These are phyloP conservation scores for Eugnorisma glareosa DNA, from an alignment of 2,888 invertebrate genomes.

Conservation along the genomic window DNA sequence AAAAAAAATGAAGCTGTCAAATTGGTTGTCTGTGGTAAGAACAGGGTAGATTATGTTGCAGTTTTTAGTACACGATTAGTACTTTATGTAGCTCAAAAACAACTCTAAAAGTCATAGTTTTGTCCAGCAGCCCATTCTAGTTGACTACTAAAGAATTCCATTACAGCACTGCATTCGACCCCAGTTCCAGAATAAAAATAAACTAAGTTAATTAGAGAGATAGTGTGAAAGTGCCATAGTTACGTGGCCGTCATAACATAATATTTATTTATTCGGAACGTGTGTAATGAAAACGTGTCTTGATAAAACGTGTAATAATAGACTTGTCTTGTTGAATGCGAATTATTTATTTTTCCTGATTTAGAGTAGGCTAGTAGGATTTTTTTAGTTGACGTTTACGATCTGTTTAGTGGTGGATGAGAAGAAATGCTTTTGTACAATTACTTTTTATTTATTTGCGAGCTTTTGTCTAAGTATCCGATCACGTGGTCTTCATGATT, in stretches of 20 bases:
- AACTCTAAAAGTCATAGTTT: slow-evolving; percentile 25
- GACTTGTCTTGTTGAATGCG: slow-evolving; percentile 22
- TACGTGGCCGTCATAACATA: slow-evolving; percentile 36
- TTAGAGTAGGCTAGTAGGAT: slow-evolving; percentile 8
- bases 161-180: slow-evolving; percentile 45
- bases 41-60: slow-evolving; percentile 20
- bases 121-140: slow-evolving; percentile 23
- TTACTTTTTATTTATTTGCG: slow-evolving; percentile 27
- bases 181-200: slow-evolving; percentile 41
- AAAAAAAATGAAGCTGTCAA: not conserved
- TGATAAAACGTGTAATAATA: slow-evolving; percentile 23
- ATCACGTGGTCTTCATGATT: slow-evolving; percentile 3
- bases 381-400: slow-evolving; percentile 30
- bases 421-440: slow-evolving; percentile 19
- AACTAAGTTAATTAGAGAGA: slow-evolving; percentile 48
- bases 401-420: slow-evolving; percentile 30
- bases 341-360: slow-evolving; percentile 2
- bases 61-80: slow-evolving; percentile 30
- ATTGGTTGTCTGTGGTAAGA: not conserved
- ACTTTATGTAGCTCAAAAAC: slow-evolving; percentile 30
- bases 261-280: slow-evolving; percentile 30
- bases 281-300: slow-evolving; percentile 21
- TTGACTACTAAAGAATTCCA: slow-evolving; percentile 57
- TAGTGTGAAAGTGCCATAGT: slow-evolving; percentile 47
- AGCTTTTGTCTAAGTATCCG: slow-evolving; percentile 24